Conservation (phyloP, 2,888 invertebrate species). For the Myopa testacea region DNA sequence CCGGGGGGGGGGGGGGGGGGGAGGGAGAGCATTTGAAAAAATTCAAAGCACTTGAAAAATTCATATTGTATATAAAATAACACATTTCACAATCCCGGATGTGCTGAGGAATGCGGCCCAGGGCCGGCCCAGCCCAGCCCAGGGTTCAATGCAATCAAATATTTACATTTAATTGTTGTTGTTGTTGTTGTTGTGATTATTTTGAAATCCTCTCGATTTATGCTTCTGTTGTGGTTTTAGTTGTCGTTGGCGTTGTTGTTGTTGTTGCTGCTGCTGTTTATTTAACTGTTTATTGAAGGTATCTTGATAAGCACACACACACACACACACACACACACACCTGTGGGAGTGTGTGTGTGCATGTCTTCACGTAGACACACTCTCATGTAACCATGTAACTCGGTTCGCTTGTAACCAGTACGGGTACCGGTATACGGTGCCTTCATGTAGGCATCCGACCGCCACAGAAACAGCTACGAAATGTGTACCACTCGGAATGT, state of each 20-base stretch:
- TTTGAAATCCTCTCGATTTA: not conserved
- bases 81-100: conserved; percentile 63
- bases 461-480: not conserved
- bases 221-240: not conserved
- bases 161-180: conserved; percentile 4
- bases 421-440: not conserved
- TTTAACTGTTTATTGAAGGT: conserved; percentile 15
- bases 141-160: conserved; percentile 19
- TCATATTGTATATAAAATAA: conserved; percentile 43
- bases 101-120: conserved; percentile 59
- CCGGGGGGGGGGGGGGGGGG: no score
- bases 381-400: not conserved
- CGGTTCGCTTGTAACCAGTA: not conserved
- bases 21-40: no score
- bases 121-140: conserved; percentile 4
- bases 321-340: no score
- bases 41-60: no score
- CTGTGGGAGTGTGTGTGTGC: not conserved
- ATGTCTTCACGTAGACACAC: conserved; percentile 14
- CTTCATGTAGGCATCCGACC: not conserved
- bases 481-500: conserved; percentile 26
- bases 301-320: not conserved
- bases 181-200: not conserved
- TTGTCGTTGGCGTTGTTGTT: not conserved
- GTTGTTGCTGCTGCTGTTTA: not conserved